A percentile compares a stretch with the other conserved stretches of the same genome.
Evolutionary conservation across 2,888 invertebrate species (phyloP).

Genomic region (Cephus pulcher): DNA sequence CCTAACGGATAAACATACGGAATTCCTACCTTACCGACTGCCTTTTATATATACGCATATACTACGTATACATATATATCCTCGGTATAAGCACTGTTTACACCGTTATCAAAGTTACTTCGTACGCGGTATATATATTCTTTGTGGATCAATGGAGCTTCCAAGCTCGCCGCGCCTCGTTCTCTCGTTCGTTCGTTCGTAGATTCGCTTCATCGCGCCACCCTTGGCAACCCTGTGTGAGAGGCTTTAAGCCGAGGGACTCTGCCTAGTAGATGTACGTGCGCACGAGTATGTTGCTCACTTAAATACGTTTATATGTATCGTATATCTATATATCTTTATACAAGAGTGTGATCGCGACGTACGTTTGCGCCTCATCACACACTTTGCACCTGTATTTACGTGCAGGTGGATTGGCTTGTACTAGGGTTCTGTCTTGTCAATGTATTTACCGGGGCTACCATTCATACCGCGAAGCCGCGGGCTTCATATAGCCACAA

Average conservation of each 20-base stretch:
- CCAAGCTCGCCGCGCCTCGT: slow-evolving; percentile 28
- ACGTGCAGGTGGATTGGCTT: neutral
- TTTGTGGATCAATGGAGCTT: slow-evolving; percentile 46
- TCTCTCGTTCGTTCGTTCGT: slow-evolving; percentile 5
- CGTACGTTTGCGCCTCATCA: neutral
- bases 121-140: slow-evolving; percentile 39
- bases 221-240: neutral
- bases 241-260: neutral
- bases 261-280: neutral
- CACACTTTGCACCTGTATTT: neutral
- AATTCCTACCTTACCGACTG: neutral
- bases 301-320: neutral
- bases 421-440: neutral
- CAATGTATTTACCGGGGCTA: slow-evolving; percentile 24
- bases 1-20: neutral
- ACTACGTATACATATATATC: neutral
- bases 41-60: neutral
- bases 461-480: slow-evolving; percentile 34
- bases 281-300: neutral
- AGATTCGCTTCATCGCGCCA: slow-evolving; percentile 4
- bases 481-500: slow-evolving; percentile 4
- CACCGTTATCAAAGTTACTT: slow-evolving; percentile 39
- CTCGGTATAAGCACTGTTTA: slow-evolving; percentile 19
- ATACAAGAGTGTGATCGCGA: neutral
- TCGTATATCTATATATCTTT: neutral